phyloP scores from a whole-genome alignment of 2,797 vertebrate species.

The Epinephelus coioides region DNA sequence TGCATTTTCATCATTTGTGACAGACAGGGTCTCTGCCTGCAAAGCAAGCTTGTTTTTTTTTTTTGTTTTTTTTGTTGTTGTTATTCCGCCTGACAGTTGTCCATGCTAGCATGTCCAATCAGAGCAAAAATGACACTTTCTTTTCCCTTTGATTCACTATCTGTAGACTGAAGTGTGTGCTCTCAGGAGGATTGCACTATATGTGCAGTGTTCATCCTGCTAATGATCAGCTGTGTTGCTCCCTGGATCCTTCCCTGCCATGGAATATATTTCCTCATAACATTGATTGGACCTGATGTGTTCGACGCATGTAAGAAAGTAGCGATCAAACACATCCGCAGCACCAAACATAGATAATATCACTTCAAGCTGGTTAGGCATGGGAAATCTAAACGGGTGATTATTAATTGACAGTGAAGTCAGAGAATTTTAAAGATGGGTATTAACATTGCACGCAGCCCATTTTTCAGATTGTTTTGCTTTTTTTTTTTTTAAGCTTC shows the following conservation, averaged over 20 bases:
- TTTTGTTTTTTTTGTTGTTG: neutral
- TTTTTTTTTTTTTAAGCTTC: neutral
- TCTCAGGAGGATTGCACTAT: slow-evolving; percentile 1
- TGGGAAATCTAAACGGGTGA: neutral
- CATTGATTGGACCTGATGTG: slow-evolving; percentile 22
- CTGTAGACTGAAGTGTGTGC: slow-evolving; percentile 17
- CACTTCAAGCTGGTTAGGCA: neutral
- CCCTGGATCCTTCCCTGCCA: neutral
- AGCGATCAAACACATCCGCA: neutral
- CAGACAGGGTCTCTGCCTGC: slow-evolving; percentile 21
- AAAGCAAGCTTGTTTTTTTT: slow-evolving; percentile 10
- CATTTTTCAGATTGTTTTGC: neutral
- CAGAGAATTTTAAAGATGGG: neutral
- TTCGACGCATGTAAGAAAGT: neutral
- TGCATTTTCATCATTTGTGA: slow-evolving; percentile 51
- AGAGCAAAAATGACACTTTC: slow-evolving; percentile 27
- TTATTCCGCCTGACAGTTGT: slow-evolving; percentile 42
- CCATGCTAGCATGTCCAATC: slow-evolving; percentile 31
- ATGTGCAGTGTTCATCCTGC: slow-evolving; percentile 12
- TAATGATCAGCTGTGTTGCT: slow-evolving; percentile 52
- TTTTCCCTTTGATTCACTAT: slow-evolving; percentile 38
- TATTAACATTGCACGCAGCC: neutral
- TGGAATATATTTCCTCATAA: slow-evolving; percentile 5
- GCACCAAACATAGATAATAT: neutral
- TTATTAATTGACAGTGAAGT: neutral